phyloP scores from a whole-genome alignment of 53 echinoderm and acorn worm genomes.

The Zoroaster sp. region DNA sequence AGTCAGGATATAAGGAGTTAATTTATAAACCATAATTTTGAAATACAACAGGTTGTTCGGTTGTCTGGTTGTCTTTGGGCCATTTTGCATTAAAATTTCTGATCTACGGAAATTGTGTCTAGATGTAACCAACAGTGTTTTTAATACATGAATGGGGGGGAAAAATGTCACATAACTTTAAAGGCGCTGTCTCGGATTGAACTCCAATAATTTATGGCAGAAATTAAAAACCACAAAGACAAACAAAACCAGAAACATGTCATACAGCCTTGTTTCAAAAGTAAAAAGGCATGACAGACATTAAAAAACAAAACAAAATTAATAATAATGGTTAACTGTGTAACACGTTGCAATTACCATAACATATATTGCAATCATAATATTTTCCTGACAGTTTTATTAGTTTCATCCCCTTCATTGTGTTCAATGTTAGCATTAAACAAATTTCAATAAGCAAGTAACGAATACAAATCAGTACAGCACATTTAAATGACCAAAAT shows the following conservation, averaged over 20 bases:
- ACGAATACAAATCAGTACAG: constrained; percentile 32
- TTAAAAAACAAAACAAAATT: neutral
- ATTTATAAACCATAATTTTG: neutral
- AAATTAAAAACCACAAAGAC: neutral
- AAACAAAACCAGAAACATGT: neutral
- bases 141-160: no score
- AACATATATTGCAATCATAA: neutral
- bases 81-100: neutral
- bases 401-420: neutral
- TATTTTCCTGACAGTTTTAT: neutral
- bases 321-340: neutral
- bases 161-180: no score
- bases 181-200: neutral
- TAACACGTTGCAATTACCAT: neutral
- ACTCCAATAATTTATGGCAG: neutral
- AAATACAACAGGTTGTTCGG: neutral
- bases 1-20: neutral
- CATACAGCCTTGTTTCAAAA: neutral
- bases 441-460: neutral
- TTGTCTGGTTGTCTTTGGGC: neutral
- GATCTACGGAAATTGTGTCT: neutral
- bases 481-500: neutral
- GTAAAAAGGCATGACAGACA: neutral
- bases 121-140: no score
- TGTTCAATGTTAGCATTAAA: neutral